These are phyloP conservation scores for Hylaea fasciaria DNA, from an alignment of 2,888 invertebrate genomes.

Conservation along the genomic window DNA sequence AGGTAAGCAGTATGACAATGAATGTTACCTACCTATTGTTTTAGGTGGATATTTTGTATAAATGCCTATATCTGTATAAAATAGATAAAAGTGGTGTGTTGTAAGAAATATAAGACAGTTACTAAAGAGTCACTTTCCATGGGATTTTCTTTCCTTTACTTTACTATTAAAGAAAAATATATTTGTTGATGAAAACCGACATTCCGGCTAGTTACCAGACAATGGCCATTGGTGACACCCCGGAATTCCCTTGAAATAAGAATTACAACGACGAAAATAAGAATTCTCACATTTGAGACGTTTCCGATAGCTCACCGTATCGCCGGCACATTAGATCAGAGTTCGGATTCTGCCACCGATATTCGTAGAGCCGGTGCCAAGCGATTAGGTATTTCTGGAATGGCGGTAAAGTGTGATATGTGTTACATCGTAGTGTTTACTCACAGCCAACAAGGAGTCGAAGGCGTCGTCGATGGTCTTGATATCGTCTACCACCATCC, in stretches of 20 bases:
- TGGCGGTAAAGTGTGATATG: constrained; percentile 6
- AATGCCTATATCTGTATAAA: no score
- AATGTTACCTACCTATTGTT: no score
- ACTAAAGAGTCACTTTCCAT: no score
- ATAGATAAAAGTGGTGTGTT: no score
- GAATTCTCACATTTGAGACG: constrained; percentile 4
- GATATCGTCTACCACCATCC: constrained; percentile 91
- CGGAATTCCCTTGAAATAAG: constrained; percentile 6
- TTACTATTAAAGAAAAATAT: no score
- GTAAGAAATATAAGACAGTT: no score
- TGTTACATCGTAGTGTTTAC: constrained; percentile 52
- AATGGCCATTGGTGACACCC: background rate
- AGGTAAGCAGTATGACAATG: no score
- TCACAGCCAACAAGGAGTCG: constrained; percentile 90
- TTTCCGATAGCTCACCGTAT: constrained; percentile 21
- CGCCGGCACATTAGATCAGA: constrained; percentile 11
- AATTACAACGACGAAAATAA: constrained; percentile 3
- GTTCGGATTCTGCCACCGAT: constrained; percentile 15
- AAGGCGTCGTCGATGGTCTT: constrained; percentile 91
- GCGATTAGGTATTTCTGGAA: constrained; percentile 53
- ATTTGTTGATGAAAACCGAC: no score
- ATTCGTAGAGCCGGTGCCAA: constrained; percentile 27
- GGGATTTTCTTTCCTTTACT: no score
- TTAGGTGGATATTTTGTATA: no score
- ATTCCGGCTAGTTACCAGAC: no score